These are phyloP conservation scores for Coregonus sp. DNA, from an alignment of 2,797 vertebrate species.

Conservation along the genomic window DNA sequence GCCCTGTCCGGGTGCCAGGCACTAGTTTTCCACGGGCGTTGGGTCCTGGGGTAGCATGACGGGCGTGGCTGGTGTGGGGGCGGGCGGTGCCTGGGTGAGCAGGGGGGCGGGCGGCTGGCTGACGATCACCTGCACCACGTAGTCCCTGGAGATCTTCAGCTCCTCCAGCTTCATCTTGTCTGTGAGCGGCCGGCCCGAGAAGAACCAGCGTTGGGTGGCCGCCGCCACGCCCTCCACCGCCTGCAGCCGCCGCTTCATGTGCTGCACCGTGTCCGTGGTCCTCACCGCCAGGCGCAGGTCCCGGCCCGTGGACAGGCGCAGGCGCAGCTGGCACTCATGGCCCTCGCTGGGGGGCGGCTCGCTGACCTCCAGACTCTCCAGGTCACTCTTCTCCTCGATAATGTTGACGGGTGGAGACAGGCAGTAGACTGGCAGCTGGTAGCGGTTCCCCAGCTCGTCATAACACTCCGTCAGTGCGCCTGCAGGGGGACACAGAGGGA, in stretches of 20 bases:
- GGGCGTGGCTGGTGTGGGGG: constrained; percentile 31
- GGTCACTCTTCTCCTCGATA: constrained; percentile 94
- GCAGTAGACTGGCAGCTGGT: constrained; percentile 98
- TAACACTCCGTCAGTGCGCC: constrained; percentile 97
- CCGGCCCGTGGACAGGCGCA: constrained; percentile 94
- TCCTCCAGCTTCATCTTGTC: constrained; percentile 97
- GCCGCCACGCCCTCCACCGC: constrained; percentile 86
- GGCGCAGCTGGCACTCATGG: constrained; percentile 91
- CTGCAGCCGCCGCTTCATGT: constrained; percentile 94
- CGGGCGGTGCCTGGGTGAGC: not conserved
- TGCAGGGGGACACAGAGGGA: constrained; percentile 55
- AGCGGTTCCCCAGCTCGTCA: constrained; percentile 97
- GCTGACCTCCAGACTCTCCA: constrained; percentile 85
- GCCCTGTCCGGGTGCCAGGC: constrained; percentile 4
- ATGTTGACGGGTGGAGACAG: constrained; percentile 96
- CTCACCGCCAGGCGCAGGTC: constrained; percentile 91
- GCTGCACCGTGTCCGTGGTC: constrained; percentile 90
- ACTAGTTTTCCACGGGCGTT: constrained; percentile 88
- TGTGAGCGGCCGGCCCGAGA: constrained; percentile 93
- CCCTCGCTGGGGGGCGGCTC: constrained; percentile 83
- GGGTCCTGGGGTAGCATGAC: constrained; percentile 73
- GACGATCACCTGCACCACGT: constrained; percentile 97
- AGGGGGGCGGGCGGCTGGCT: constrained; percentile 82
- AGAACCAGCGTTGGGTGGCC: constrained; percentile 92
- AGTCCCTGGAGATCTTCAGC: constrained; percentile 97